Evolutionary conservation across 23 tunicate genomes (phyloP), one percentile per base, ranked within the genome.

Genomic region (Phallusia fumigata): DNA sequence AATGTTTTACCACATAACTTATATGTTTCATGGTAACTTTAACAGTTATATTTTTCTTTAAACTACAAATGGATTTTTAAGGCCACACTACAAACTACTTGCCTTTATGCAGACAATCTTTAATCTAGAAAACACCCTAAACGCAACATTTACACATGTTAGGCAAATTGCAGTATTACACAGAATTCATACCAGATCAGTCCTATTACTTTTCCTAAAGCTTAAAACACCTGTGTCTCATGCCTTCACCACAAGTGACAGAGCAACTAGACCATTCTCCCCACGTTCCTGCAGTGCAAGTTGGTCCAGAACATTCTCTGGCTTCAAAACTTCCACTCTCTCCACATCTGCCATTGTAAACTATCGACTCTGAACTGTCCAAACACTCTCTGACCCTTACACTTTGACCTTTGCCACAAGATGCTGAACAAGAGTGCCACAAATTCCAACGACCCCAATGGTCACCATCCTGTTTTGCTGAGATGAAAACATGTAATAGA

Each of bases 161-260:
- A n/a, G n/a, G n/a, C n/a, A n/a, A n/a, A n/a, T n/a, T n/a, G n/a
- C n/a, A n/a, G n/a, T n/a, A n/a, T n/a, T n/a, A n/a, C n/a, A n/a
- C n/a, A n/a, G n/a, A n/a, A n/a, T n/a, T n/a, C n/a, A n/a, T n/a
- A n/a, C n/a, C n/a, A n/a, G n/a, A n/a, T n/a, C n/a, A n/a, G n/a
- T n/a, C n/a, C n/a, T n/a, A n/a, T n/a, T n/a, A n/a, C n/a, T n/a
- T n/a, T n/a, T n/a, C n/a, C n/a, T n/a, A n/a, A n/a, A n/a, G n/a
- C n/a, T n/a, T n/a, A n/a, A 51, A 51, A 15, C 65, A 78, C 82
- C 82, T 78, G 65, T 50, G 65, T 47, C 72, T 52, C 12, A 19
- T 5, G 13, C 83, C 83, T 26, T 13, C 73, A 13, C 83, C 83
- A 52, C 83, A 79, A 28, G 83, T 35, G n/a, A 52, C 73, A 6